Conservation (phyloP, 1,140 invertebrate genomes). For the Drosophila sp. region DNA sequence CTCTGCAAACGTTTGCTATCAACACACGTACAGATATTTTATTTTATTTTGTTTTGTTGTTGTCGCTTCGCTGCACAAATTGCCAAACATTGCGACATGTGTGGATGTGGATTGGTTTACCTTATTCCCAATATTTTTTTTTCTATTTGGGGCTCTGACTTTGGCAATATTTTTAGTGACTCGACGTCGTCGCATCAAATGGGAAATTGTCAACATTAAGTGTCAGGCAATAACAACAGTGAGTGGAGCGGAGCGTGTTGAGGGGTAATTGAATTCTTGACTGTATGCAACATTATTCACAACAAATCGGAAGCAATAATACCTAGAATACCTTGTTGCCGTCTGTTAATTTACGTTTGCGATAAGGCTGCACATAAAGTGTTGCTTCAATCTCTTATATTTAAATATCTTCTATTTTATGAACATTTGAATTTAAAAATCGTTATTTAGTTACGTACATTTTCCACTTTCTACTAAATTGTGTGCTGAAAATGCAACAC, state of each 20-base stretch:
- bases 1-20: conserved; percentile 37
- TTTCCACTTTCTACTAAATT: conserved; percentile 22
- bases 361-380: conserved; percentile 59
- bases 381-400: conserved; percentile 8
- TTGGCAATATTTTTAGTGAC: conserved; percentile 65
- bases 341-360: conserved; percentile 62
- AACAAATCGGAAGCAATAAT: conserved; percentile 80
- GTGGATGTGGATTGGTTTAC: conserved; percentile 64
- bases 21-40: conserved; percentile 69
- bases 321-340: conserved; percentile 32
- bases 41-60: conserved; percentile 71
- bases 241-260: neutral
- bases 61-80: conserved; percentile 71
- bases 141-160: conserved; percentile 47
- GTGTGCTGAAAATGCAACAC: neutral
- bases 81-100: conserved; percentile 75
- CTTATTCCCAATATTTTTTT: conserved; percentile 28
- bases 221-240: conserved; percentile 59
- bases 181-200: conserved; percentile 63
- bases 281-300: conserved; percentile 75
- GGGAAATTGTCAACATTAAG: conserved; percentile 82
- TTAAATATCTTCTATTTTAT: conserved; percentile 16
- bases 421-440: conserved; percentile 21
- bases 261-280: conserved; percentile 77
- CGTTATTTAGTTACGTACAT: neutral